Evolutionary conservation across 2,888 invertebrate species (phyloP), one percentile per base, ranked within the genome.

Genomic region (Cerceris ruficornis): DNA sequence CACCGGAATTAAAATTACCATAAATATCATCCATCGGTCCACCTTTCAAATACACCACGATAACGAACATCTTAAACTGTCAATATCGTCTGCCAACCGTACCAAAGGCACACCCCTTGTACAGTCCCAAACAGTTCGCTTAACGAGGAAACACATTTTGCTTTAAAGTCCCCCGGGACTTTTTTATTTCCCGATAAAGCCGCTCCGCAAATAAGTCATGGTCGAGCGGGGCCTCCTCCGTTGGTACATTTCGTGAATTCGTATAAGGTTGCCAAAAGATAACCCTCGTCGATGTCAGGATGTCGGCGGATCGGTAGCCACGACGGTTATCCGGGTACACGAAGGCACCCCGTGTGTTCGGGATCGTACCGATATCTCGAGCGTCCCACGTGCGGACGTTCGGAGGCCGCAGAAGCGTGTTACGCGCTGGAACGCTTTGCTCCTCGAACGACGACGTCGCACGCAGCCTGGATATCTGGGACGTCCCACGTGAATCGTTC

Each of bases 351-450:
- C 52, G 69, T 69, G 75, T 69, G 75, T 84, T 84, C 79, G 64
- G 75, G 75, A 84, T 82, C 79, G 84, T 84, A 76, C 79, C 77
- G 81, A 80, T 88, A 88, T 86, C 85, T 73, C 72, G 69, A 62
- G 60, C 87, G 69, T 83, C 90, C 90, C 86, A 88, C 90, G 87
- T 87, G 84, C 84, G 70, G 85, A 78, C 86, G 86, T 85, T 80
- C 80, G 80, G 81, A 54, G 82, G 83, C 85, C 88, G 85, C 82
- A 85, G 85, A 82, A 75, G 84, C 84, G 74, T 76, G 80, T 84
- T 84, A 84, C 84, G 84, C 84, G 64, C 74, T 68, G 64, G 69
- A 61, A 71, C 65, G 61, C 50, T 55, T 57, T 54, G 79, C 68
- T 72, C 58, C 65, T 59, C 17, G 50, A 39, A 54, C 71, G 61